Percentiles rank a stretch among this genome's conserved stretches.
Evolutionary conservation across 2,113 vertebrate genomes (phyloP).

Genomic region (Pterocles orientalis): DNA sequence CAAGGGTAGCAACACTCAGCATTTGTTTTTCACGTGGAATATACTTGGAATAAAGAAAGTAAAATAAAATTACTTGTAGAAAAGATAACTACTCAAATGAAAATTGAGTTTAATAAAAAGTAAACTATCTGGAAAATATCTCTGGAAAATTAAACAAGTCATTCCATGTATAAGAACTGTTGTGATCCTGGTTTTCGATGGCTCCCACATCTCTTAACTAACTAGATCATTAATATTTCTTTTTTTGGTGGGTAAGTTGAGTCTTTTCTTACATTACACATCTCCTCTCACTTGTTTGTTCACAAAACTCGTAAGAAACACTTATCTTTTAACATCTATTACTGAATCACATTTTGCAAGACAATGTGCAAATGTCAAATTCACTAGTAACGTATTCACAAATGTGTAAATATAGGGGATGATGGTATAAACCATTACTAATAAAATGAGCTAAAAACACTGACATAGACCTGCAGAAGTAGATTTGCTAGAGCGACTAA

Average conservation of each 20-base stretch:
- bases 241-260: fast-evolving
- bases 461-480: not conserved
- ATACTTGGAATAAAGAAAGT: not conserved
- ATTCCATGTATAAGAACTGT: not conserved
- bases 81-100: not conserved
- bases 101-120: not conserved
- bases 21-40: not conserved
- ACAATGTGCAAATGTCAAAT: not conserved
- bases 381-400: not conserved
- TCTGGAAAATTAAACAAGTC: not conserved
- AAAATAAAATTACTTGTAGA: not conserved
- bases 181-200: not conserved
- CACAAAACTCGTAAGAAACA: not conserved
- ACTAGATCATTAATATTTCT: not conserved
- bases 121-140: not conserved
- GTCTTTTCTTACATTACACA: not conserved
- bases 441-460: not conserved
- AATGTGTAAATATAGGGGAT: not conserved
- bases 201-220: not conserved
- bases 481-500: fast-evolving
- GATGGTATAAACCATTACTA: not conserved
- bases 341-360: not conserved
- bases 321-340: not conserved
- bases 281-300: not conserved
- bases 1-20: not conserved